Percentiles rank a stretch among this genome's conserved stretches.
Conservation (phyloP, 2,888 invertebrate species). For the Protodeltote pygarga region DNA sequence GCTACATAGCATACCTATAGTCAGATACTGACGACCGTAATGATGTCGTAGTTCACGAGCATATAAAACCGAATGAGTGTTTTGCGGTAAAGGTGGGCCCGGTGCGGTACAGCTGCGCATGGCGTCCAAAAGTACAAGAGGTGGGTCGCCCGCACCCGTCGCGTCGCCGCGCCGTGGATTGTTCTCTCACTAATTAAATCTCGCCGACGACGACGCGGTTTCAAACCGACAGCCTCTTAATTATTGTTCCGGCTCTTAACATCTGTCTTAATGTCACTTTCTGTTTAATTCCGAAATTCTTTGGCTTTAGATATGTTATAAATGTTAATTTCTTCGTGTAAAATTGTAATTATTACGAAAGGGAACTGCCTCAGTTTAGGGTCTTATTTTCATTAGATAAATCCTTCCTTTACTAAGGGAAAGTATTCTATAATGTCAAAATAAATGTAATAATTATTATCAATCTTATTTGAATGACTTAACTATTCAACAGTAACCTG, state of each 20-base stretch:
- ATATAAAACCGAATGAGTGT: slow-evolving; percentile 2
- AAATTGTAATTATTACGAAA: slow-evolving; percentile 49
- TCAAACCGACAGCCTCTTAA: slow-evolving; percentile 85
- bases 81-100: neutral
- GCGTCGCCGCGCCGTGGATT: slow-evolving; percentile 66
- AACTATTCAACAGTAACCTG: slow-evolving; percentile 15
- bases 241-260: slow-evolving; percentile 85
- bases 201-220: slow-evolving; percentile 80
- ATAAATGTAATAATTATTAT: slow-evolving; percentile 11
- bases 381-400: slow-evolving; percentile 27
- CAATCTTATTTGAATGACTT: slow-evolving; percentile 29
- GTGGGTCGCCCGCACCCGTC: slow-evolving; percentile 41
- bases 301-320: slow-evolving; percentile 62
- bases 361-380: slow-evolving; percentile 20
- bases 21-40: no score
- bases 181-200: slow-evolving; percentile 85
- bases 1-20: no score
- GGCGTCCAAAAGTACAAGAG: slow-evolving; percentile 48
- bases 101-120: neutral
- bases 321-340: slow-evolving; percentile 65
- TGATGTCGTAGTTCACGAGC: neutral
- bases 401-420: slow-evolving; percentile 5
- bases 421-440: slow-evolving; percentile 7
- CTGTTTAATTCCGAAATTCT: slow-evolving; percentile 79
- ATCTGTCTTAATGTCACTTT: slow-evolving; percentile 85